These are phyloP conservation scores for Poicephalus meyeri DNA, from an alignment of 2,113 vertebrate species.

Conservation along the genomic window DNA sequence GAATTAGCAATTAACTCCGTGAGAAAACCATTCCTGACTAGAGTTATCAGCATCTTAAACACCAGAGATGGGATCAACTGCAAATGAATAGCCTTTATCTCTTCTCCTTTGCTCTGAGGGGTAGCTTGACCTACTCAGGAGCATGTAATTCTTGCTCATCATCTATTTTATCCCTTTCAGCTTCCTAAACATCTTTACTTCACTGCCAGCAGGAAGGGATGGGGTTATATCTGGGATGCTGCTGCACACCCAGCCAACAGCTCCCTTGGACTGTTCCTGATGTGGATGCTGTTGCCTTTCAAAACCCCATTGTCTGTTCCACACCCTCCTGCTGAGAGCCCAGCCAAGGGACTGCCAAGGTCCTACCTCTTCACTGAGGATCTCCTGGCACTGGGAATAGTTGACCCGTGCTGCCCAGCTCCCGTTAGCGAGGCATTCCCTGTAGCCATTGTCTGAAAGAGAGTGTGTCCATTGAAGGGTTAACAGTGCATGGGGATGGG, in stretches of 20 bases:
- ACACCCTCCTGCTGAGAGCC: background rate
- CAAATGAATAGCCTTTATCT: background rate
- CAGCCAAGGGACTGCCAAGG: rapidly evolving
- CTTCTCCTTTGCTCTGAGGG: background rate
- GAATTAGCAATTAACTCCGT: slow-evolving; percentile 38
- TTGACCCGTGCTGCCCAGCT: slow-evolving; percentile 86
- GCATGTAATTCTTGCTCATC: background rate
- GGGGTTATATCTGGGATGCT: background rate
- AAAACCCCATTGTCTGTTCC: background rate
- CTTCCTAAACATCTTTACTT: background rate
- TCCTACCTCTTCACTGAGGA: slow-evolving; percentile 85
- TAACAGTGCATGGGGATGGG: rapidly evolving
- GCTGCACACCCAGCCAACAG: background rate
- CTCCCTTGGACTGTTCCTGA: background rate
- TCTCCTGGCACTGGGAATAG: slow-evolving; percentile 88
- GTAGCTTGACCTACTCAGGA: background rate
- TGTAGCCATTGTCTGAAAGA: slow-evolving; percentile 85
- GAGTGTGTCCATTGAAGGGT: background rate
- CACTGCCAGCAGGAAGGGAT: rapidly evolving
- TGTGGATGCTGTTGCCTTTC: background rate
- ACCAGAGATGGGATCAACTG: background rate
- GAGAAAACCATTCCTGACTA: slow-evolving; percentile 38
- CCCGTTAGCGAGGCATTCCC: slow-evolving; percentile 84
- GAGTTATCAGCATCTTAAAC: slow-evolving; percentile 2
- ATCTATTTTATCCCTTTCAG: background rate